Evolutionary conservation across 2,797 vertebrate species (phyloP), one percentile per base, ranked within the genome.

Genomic region (Ataeniobius toweri): DNA sequence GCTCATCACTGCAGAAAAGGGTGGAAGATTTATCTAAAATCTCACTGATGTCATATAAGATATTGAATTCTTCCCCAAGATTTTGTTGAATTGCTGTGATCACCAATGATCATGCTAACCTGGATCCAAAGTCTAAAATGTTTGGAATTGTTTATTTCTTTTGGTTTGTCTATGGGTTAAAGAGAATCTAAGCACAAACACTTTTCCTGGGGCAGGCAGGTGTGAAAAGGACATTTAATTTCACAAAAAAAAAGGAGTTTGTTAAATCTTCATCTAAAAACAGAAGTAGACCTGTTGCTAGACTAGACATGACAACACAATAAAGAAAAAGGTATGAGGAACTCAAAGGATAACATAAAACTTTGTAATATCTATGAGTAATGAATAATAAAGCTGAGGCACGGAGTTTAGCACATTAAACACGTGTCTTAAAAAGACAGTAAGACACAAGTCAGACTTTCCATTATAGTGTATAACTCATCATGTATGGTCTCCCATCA

Each of bases 1-100:
- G 96, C 63, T 77, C 41, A 5, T n/a, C 2, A 1, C 78, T 41
- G 53, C 28, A 10, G 31, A 41, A 67, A 0, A 14, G 58, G 22
- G 2, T 63, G 31, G 70, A 28, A 58, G 39, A 68, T 74, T 14
- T 77, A 4, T 18, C 24, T 39, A 65, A 20, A 39, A n/a, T 13
- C 12, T 48, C 2, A 44, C 9, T 5, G 22, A 44, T 69, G 16
- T 20, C 14, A 53, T 3, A 7, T 14, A 9, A 70, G 10, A 16
- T 20, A 10, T 28, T 13, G 8, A 39, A 44, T 44, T 55, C 1
- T 51, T 13, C n/a, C 10, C 46, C 22, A 36, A 51, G 22, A 28
- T 39, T 4, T 24, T 51, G 31, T 39, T 18, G 13, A 41, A 28
- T 18, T 20, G 16, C 63, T 44, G 31, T 39, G 58, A 67, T n/a